phyloP scores from a whole-genome alignment of 2,113 vertebrate genomes.

The Archilochus colubris region DNA sequence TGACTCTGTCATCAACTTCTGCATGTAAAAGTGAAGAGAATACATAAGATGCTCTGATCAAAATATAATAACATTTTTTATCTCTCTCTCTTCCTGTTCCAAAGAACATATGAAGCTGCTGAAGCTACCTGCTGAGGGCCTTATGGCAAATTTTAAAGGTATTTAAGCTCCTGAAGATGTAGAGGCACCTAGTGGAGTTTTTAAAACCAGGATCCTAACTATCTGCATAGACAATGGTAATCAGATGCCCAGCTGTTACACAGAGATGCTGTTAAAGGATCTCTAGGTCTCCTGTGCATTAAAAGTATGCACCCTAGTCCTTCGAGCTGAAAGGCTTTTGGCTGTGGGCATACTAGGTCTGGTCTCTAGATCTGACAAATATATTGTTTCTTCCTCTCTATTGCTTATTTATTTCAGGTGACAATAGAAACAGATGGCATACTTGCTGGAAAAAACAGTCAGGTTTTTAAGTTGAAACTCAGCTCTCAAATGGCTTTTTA shows the following conservation, averaged over 20 bases:
- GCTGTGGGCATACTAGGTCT: background rate
- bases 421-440: background rate
- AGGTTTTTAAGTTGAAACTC: background rate
- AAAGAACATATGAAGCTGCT: background rate
- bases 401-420: background rate
- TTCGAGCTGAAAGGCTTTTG: background rate
- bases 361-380: background rate
- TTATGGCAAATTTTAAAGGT: background rate
- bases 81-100: background rate
- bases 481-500: background rate
- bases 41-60: background rate
- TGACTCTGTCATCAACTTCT: background rate
- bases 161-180: constrained; percentile 25
- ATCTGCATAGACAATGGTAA: background rate
- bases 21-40: background rate
- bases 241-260: background rate
- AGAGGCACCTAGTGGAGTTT: background rate
- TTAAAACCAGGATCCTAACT: background rate
- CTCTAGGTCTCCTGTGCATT: background rate
- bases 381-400: background rate
- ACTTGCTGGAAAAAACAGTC: background rate
- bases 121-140: background rate
- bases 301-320: background rate
- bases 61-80: background rate
- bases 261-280: background rate